phyloP scores from a whole-genome alignment of 2,797 vertebrate species.

The Neopelma chrysocephalum region DNA sequence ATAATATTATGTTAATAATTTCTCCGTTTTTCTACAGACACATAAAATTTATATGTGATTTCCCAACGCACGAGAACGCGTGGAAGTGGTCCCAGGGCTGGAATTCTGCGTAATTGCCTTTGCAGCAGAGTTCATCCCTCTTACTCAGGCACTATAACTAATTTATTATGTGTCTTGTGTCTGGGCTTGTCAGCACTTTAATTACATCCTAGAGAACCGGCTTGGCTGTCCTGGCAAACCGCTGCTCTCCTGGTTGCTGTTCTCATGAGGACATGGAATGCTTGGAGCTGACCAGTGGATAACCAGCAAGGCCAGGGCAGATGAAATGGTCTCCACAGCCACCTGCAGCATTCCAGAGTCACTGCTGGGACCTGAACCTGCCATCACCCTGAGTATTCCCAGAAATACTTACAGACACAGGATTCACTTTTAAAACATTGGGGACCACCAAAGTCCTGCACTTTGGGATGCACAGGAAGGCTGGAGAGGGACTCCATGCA shows the following conservation, averaged over 20 bases:
- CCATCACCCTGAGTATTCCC: background rate
- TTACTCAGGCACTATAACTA: slow-evolving; percentile 30
- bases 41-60: background rate
- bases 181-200: slow-evolving; percentile 35
- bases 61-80: background rate
- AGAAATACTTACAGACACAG: background rate
- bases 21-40: slow-evolving; percentile 7
- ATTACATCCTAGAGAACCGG: background rate
- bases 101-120: slow-evolving; percentile 32
- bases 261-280: background rate
- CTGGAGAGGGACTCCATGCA: background rate
- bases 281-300: background rate
- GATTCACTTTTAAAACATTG: background rate
- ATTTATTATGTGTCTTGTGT: slow-evolving; percentile 26
- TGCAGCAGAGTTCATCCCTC: slow-evolving; percentile 4
- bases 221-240: background rate
- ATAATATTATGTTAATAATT: background rate
- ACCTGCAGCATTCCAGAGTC: background rate
- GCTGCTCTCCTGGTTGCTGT: background rate
- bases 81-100: slow-evolving; percentile 11
- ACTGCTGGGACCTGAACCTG: background rate
- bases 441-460: background rate
- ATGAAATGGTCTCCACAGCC: background rate
- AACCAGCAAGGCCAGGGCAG: background rate
- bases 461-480: background rate